Conservation (phyloP, 2,113 vertebrate genomes). For the Damaliscus lunatus region DNA sequence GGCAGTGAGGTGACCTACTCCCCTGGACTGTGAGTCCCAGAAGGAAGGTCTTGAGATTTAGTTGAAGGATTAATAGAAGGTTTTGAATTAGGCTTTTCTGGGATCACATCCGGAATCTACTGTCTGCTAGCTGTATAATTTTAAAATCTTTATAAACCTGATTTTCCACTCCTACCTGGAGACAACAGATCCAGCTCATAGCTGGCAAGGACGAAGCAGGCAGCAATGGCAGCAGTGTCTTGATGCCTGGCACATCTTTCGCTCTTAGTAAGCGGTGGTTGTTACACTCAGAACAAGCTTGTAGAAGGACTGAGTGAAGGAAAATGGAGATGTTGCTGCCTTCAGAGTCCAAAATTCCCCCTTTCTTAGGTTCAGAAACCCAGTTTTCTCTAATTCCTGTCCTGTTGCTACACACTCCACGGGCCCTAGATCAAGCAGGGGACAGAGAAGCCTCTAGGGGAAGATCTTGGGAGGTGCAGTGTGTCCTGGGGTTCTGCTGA, state of each 20-base stretch:
- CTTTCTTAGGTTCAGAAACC: not conserved
- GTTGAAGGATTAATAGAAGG: not conserved
- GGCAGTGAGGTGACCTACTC: not conserved
- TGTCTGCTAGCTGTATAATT: not conserved
- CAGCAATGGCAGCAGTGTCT: not conserved
- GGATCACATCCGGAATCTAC: not conserved
- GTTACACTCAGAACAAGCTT: too few relatives aligned
- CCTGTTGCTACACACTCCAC: not conserved
- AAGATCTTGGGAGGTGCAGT: not conserved
- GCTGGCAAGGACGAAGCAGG: not conserved
- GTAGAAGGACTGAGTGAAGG: not conserved
- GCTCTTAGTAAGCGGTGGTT: not conserved
- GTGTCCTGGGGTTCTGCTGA: fast-evolving
- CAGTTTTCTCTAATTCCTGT: not conserved
- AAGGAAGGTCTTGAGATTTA: not conserved
- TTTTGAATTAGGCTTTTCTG: not conserved
- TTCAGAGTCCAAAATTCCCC: not conserved
- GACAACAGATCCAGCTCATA: not conserved
- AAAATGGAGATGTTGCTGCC: not conserved
- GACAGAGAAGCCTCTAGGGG: not conserved
- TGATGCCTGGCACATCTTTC: too few relatives aligned
- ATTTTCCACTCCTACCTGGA: not conserved
- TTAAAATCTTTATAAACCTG: not conserved
- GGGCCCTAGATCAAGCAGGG: not conserved
- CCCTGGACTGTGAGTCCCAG: not conserved